Evolutionary conservation across 2,888 invertebrate genomes (phyloP).

Genomic region (Boloria selene): DNA sequence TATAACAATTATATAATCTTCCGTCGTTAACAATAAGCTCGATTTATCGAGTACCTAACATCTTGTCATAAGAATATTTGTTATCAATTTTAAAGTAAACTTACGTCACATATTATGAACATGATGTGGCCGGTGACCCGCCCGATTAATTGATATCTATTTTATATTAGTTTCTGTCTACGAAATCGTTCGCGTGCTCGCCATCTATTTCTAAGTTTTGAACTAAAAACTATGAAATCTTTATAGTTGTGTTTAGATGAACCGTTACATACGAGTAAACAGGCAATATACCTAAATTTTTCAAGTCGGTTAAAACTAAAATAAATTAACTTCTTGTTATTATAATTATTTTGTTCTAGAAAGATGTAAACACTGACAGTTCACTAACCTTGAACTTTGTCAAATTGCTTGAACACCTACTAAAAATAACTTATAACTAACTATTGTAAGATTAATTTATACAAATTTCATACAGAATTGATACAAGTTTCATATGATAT

Average conservation of each 20-base stretch:
- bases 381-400: no score
- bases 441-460: constrained; percentile 2
- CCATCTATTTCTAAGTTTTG: background rate
- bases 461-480: constrained; percentile 10
- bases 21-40: background rate
- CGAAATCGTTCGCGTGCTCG: background rate
- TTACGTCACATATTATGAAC: background rate
- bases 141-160: background rate
- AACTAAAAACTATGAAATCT: no score
- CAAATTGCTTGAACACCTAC: no score
- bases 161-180: background rate
- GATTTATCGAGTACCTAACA: background rate
- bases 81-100: constrained; percentile 2
- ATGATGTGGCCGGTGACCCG: background rate
- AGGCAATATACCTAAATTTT: no score
- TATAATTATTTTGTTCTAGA: no score
- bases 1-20: no score
- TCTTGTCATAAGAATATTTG: background rate
- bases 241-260: no score
- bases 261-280: no score
- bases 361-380: no score
- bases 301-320: no score
- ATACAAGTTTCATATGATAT: constrained; percentile 19
- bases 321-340: no score
- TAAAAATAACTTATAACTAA: constrained; percentile 12